These are phyloP conservation scores for Drosophila stalkeri DNA, from an alignment of 2,888 invertebrate genomes.

Conservation along the genomic window DNA sequence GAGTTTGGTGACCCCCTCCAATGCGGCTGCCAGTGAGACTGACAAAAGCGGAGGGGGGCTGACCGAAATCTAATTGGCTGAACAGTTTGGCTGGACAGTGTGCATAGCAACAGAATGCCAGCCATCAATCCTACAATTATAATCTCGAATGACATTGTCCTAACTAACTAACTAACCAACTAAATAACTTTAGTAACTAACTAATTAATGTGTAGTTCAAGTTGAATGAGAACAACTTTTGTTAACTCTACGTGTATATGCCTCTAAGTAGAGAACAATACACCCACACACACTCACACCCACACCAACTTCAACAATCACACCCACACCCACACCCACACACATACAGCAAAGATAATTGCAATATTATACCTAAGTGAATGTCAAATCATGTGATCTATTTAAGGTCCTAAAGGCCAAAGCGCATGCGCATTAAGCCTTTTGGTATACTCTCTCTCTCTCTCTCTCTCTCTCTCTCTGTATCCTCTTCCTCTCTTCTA, in stretches of 20 bases:
- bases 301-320: constrained; percentile 10
- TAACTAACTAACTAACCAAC: constrained; percentile 11
- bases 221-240: constrained; percentile 27
- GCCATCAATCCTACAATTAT: constrained; percentile 28
- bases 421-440: constrained; percentile 58
- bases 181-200: constrained; percentile 26
- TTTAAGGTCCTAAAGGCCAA: constrained; percentile 81
- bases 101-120: constrained; percentile 35
- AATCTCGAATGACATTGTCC: constrained; percentile 17
- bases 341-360: constrained; percentile 60
- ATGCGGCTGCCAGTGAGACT: constrained; percentile 65
- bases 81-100: constrained; percentile 19
- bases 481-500: not conserved
- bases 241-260: constrained; percentile 58
- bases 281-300: constrained; percentile 8
- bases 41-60: constrained; percentile 76
- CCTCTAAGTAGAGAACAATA: constrained; percentile 44
- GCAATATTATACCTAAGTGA: constrained; percentile 81
- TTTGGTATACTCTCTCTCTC: constrained; percentile 56
- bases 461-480: constrained; percentile 19
- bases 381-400: constrained; percentile 85
- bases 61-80: constrained; percentile 83
- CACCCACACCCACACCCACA: constrained; percentile 20
- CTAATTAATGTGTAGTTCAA: constrained; percentile 29
- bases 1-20: constrained; percentile 80